Conservation (phyloP, 2,113 vertebrate genomes). For the Bostrychus sinensis region DNA sequence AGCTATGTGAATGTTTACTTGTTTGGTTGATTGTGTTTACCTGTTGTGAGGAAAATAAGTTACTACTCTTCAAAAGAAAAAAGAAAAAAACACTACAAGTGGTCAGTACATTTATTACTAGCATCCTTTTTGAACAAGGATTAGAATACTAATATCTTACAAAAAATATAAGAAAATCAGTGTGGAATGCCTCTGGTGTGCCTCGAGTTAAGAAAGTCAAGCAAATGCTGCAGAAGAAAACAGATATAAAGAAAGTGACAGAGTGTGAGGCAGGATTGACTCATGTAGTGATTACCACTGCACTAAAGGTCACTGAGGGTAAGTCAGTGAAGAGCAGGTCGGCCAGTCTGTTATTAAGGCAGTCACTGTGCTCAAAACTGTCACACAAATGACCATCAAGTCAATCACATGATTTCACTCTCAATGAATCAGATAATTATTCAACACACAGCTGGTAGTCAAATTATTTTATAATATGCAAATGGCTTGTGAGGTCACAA, state of each 20-base stretch:
- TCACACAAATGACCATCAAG: conserved; percentile 6
- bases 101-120: too few relatives aligned
- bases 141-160: too few relatives aligned
- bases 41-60: too few relatives aligned
- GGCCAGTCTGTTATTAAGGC: conserved; percentile 19
- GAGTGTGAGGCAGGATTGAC: conserved; percentile 13
- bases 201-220: neutral
- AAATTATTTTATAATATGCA: neutral
- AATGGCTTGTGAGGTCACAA: too few relatives aligned
- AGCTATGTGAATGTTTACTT: too few relatives aligned
- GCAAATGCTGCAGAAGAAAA: conserved; percentile 3
- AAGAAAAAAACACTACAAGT: too few relatives aligned
- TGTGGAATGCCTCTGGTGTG: too few relatives aligned
- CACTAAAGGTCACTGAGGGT: conserved; percentile 18
- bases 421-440: neutral
- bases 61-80: too few relatives aligned
- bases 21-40: too few relatives aligned
- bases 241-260: conserved; percentile 23
- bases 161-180: too few relatives aligned
- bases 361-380: conserved; percentile 7
- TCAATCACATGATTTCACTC: neutral
- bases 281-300: conserved; percentile 33
- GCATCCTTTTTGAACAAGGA: too few relatives aligned
- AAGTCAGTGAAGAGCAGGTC: conserved; percentile 20
- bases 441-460: neutral